Evolutionary conservation across 2,888 invertebrate species (phyloP).

Genomic region (Drosophila setosimentum): DNA sequence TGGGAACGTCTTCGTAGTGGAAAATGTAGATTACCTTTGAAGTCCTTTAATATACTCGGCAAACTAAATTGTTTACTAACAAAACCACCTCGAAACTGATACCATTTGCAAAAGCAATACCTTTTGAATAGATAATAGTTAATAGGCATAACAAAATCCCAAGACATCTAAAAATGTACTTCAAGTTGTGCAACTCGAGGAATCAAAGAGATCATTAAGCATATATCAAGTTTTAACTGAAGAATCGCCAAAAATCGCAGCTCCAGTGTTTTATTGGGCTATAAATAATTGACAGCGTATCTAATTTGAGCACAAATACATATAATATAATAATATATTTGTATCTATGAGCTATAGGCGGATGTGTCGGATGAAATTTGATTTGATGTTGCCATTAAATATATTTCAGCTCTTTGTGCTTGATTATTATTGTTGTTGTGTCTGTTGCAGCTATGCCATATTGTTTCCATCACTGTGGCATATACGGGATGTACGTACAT

Average conservation of each 20-base stretch:
- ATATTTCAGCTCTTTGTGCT: constrained; percentile 47
- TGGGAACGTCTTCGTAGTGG: neutral
- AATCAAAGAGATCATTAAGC: constrained; percentile 3
- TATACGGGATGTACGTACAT: neutral
- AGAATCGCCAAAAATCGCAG: constrained; percentile 48
- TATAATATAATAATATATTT: constrained; percentile 7
- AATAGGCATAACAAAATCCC: neutral
- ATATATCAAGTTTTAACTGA: constrained; percentile 54
- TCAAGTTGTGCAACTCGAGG: neutral
- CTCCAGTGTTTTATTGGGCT: constrained; percentile 42
- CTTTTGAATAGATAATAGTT: neutral
- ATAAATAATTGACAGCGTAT: constrained; percentile 42
- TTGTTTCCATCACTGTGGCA: constrained; percentile 53
- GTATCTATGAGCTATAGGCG: constrained; percentile 43
- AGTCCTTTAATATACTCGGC: neutral
- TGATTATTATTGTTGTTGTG: constrained; percentile 36
- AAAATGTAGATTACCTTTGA: neutral
- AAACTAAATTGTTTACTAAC: neutral
- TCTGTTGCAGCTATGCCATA: constrained; percentile 48
- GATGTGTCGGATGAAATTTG: constrained; percentile 64
- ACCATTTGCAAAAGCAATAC: neutral
- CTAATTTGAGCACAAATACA: constrained; percentile 19
- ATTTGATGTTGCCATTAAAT: constrained; percentile 62
- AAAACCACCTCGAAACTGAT: neutral
- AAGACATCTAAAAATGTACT: neutral